Evolutionary conservation across 2,113 vertebrate species (phyloP), one percentile per base, ranked within the genome.

Genomic region (Dasyornis broadbenti): DNA sequence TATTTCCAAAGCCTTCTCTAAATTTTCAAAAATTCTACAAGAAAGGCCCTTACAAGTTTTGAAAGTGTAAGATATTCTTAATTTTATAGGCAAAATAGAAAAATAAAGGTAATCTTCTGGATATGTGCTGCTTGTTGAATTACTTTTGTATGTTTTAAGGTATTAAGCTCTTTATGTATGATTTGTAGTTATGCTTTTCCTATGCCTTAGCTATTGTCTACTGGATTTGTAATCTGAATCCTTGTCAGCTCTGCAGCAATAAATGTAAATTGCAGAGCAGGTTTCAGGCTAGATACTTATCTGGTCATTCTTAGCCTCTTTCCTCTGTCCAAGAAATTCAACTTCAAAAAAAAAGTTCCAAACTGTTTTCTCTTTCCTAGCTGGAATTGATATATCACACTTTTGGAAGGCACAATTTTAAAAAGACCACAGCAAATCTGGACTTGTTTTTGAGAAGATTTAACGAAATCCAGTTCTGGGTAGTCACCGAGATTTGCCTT

Each of bases 401-500:
- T 49, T 99, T 99, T 95, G 99, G 99, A 95, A 99, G 98, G 89
- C 98, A 99, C 89, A 98, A 98, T 87, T 98, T 99, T 96, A 99
- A 98, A 97, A 99, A 99, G 98, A 99, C 98, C 92, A 99, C 99
- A 0, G 99, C 99, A 94, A 99, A 99, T 97, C 98, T 99, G 98
- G 99, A 99, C 92, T 98, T 99, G 95, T 99, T 99, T 98, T 98
- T 99, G 94, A 98, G 98, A 97, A 98, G 99, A 96, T 99, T 99
- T 97, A 99, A 99, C 94, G 99, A 99, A 98, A 98, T 99, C 94
- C 99, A 99, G 98, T 99, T 99, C 90, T 99, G 99, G 99, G 99
- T 99, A 78, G 98, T 99, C 95, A 99, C 99, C 3, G 99, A 99
- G 97, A 98, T 99, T 87, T 99, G 99, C 97, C 98, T 99, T 95